Percentiles rank a stretch among this genome's conserved stretches.
These are phyloP conservation scores for Pristionchus entomophagus DNA, from an alignment of 2,888 invertebrate species.

Conservation along the genomic window DNA sequence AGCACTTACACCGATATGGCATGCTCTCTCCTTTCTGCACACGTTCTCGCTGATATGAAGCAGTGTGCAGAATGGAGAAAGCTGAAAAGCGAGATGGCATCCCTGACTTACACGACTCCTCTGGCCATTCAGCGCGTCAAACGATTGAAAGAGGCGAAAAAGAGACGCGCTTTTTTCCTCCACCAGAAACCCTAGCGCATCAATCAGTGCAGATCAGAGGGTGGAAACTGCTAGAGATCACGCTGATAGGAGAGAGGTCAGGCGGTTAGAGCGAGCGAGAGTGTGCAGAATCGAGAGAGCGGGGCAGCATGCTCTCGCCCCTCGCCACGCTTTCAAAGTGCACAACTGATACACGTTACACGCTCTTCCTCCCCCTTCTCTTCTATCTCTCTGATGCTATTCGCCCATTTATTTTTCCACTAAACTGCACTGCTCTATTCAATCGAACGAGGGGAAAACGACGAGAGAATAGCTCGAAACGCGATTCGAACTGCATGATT, in stretches of 20 bases:
- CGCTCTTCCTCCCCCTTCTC: not conserved
- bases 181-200: not conserved
- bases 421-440: not conserved
- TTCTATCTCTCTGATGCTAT: not conserved
- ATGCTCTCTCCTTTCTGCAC: no score
- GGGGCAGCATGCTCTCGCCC: no score
- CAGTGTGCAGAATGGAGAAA: no score
- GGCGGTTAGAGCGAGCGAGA: not conserved
- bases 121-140: not conserved
- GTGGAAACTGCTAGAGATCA: not conserved
- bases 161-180: not conserved
- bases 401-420: not conserved
- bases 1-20: no score
- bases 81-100: no score
- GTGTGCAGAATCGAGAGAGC: not conserved
- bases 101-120: no score
- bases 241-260: not conserved
- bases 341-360: constrained; percentile 36
- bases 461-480: no score
- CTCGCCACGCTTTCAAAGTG: constrained; percentile 17
- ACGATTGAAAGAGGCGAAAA: not conserved
- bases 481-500: not conserved
- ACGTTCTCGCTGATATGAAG: no score
- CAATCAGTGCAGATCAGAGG: constrained; percentile 5
- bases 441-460: not conserved